A percentile compares a stretch with the other conserved stretches of the same genome.
Conservation (phyloP, 1,140 invertebrate species). For the Leucophenga varia region DNA sequence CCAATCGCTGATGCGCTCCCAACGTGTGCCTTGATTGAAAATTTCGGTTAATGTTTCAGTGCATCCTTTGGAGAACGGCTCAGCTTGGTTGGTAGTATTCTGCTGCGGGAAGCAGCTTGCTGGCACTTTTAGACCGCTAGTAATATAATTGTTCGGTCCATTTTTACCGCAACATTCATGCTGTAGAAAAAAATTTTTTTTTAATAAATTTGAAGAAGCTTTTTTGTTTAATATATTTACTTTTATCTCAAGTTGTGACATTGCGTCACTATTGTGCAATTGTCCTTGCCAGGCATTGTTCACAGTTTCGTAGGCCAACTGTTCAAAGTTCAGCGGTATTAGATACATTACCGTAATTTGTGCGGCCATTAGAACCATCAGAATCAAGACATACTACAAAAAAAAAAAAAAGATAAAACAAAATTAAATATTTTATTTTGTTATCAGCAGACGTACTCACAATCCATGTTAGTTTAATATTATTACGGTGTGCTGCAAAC, state of each 20-base stretch:
- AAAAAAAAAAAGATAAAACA: not conserved
- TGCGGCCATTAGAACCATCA: slow-evolving; percentile 34
- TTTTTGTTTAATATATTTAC: slow-evolving; percentile 13
- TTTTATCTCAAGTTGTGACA: slow-evolving; percentile 47
- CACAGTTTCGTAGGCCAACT: slow-evolving; percentile 42
- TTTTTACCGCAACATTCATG: slow-evolving; percentile 46
- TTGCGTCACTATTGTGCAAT: slow-evolving; percentile 21
- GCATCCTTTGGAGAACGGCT: slow-evolving; percentile 36
- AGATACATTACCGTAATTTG: slow-evolving; percentile 50
- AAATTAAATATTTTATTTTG: not conserved
- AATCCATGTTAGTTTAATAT: slow-evolving; percentile 39
- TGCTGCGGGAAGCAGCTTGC: slow-evolving; percentile 42
- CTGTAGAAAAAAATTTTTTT: slow-evolving; percentile 15
- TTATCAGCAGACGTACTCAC: slow-evolving; percentile 27
- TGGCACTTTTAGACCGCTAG: slow-evolving; percentile 29
- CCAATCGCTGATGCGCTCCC: slow-evolving; percentile 43
- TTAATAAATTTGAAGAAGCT: not conserved
- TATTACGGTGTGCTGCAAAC: slow-evolving; percentile 33
- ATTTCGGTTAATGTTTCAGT: slow-evolving; percentile 21
- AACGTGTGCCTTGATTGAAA: slow-evolving; percentile 31
- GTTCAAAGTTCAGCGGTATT: slow-evolving; percentile 36
- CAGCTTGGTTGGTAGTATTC: slow-evolving; percentile 25
- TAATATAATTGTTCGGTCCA: slow-evolving; percentile 32
- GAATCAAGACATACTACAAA: slow-evolving; percentile 33
- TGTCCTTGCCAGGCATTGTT: slow-evolving; percentile 36